A percentile compares a stretch with the other conserved stretches of the same genome.
phyloP scores from a whole-genome alignment of 1,140 invertebrate species.

The Trichonephila clavata region DNA sequence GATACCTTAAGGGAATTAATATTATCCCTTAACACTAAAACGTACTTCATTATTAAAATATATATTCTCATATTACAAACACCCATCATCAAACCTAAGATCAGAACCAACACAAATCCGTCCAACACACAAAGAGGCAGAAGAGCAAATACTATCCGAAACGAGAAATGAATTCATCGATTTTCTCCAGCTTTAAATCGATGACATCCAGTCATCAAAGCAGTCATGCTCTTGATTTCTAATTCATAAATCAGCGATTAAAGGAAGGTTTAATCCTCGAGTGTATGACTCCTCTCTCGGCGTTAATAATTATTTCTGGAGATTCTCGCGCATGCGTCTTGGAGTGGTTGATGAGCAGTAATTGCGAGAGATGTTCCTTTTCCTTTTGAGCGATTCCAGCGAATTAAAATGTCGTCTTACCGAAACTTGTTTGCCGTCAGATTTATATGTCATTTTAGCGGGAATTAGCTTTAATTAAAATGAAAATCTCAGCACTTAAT shows the following conservation, averaged over 20 bases:
- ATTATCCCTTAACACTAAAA: too few relatives aligned
- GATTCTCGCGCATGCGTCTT: not conserved
- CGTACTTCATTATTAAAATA: too few relatives aligned
- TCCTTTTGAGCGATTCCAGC: not conserved
- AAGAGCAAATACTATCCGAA: not conserved
- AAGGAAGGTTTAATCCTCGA: conserved; percentile 32
- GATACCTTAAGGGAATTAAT: too few relatives aligned
- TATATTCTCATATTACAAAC: too few relatives aligned
- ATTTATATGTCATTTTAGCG: conserved; percentile 33
- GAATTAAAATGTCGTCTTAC: conserved; percentile 45
- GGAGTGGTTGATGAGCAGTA: conserved; percentile 4
- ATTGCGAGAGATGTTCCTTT: conserved; percentile 11
- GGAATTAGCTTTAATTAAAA: conserved; percentile 2
- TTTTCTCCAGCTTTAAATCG: not conserved
- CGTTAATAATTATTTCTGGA: conserved; percentile 19
- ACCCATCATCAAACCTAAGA: too few relatives aligned
- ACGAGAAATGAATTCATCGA: conserved; percentile 8
- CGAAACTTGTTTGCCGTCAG: not conserved
- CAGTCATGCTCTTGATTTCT: conserved; percentile 40
- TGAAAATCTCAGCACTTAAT: not conserved
- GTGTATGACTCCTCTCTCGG: not conserved
- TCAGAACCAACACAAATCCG: too few relatives aligned
- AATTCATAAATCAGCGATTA: conserved; percentile 62
- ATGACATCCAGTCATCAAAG: conserved; percentile 31
- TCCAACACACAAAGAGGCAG: too few relatives aligned